A percentile compares a stretch with the other conserved stretches of the same genome.
phyloP scores from a whole-genome alignment of 2,113 vertebrate species.

The Copsychus sechellarum region DNA sequence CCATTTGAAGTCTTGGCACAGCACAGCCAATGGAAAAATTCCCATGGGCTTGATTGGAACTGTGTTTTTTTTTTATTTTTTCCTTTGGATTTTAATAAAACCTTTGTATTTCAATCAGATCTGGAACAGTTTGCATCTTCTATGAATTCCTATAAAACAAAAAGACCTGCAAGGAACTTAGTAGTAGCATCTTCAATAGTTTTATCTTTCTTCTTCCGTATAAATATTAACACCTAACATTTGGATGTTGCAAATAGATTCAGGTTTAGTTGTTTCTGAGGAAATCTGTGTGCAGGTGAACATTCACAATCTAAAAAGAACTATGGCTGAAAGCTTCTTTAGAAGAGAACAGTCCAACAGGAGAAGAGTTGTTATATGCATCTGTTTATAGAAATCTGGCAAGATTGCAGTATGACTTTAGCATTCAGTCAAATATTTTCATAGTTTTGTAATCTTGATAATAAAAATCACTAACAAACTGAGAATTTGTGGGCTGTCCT shows the following conservation, averaged over 20 bases:
- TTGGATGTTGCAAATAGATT: neutral
- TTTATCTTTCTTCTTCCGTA: neutral
- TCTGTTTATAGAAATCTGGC: neutral
- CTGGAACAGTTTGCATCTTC: neutral
- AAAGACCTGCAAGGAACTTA: neutral
- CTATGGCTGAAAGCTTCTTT: neutral
- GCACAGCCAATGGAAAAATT: constrained; percentile 24
- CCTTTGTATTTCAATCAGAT: neutral
- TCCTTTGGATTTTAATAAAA: neutral
- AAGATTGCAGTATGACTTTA: neutral
- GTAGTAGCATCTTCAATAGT: neutral
- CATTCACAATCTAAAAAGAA: neutral
- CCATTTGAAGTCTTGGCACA: constrained; percentile 50
- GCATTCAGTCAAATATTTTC: neutral
- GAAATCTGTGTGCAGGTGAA: neutral
- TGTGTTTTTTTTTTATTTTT: neutral
- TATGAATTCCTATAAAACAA: neutral
- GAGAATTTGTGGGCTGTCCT: neutral
- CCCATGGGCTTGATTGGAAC: neutral
- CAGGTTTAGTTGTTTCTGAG: neutral
- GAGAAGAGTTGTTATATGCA: neutral
- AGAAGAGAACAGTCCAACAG: neutral
- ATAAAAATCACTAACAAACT: neutral
- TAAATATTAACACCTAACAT: neutral
- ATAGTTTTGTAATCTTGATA: neutral